Evolutionary conservation across 1,140 invertebrate genomes (phyloP).

Genomic region (Zaprionus lachaisei): DNA sequence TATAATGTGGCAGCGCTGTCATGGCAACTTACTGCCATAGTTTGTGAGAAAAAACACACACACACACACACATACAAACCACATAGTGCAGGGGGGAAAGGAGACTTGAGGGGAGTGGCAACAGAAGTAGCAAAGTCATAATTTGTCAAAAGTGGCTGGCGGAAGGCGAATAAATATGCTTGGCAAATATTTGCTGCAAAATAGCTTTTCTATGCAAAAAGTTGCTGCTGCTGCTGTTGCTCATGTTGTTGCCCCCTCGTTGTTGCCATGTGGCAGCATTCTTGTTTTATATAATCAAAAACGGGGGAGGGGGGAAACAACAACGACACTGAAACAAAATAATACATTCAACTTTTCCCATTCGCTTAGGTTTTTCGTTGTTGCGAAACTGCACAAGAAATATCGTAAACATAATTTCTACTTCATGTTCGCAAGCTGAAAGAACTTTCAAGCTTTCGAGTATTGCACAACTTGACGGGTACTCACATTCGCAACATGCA

Average conservation of each 20-base stretch:
- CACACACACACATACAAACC: slow-evolving; percentile 9
- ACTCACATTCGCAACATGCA: background rate
- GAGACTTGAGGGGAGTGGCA: background rate
- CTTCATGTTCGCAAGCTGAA: background rate
- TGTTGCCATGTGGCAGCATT: slow-evolving; percentile 55
- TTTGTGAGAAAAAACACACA: slow-evolving; percentile 50
- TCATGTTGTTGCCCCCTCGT: slow-evolving; percentile 45
- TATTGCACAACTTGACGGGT: background rate
- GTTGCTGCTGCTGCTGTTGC: slow-evolving; percentile 12
- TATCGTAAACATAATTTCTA: slow-evolving; percentile 28
- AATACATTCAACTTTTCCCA: slow-evolving; percentile 49
- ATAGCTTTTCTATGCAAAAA: slow-evolving; percentile 62
- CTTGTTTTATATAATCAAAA: slow-evolving; percentile 49
- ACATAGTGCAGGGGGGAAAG: background rate
- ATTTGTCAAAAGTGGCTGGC: slow-evolving; percentile 75
- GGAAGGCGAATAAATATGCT: slow-evolving; percentile 63
- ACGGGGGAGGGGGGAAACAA: background rate
- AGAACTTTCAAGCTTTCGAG: background rate
- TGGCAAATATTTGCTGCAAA: slow-evolving; percentile 69
- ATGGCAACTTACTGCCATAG: slow-evolving; percentile 76
- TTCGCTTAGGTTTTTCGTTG: background rate
- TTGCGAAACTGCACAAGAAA: slow-evolving; percentile 19
- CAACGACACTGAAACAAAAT: slow-evolving; percentile 12
- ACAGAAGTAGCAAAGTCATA: slow-evolving; percentile 65
- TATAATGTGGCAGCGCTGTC: slow-evolving; percentile 78